Evolutionary conservation across 2,888 invertebrate genomes (phyloP).

Genomic region (Andrena hattorfiana): DNA sequence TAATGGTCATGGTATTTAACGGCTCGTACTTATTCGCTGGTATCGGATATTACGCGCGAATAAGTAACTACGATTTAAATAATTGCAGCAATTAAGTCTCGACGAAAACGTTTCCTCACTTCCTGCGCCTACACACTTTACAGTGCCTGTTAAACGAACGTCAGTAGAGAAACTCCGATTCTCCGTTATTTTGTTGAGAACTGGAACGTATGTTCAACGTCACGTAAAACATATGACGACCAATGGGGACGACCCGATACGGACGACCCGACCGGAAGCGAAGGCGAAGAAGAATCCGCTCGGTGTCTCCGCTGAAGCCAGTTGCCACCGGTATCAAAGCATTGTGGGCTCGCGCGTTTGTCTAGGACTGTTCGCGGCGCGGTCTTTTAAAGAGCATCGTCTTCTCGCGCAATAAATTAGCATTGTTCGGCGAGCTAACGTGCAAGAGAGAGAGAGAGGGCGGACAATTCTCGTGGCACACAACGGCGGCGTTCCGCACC

Average conservation of each 20-base stretch:
- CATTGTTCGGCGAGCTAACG: constrained; percentile 65
- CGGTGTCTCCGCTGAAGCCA: constrained; percentile 21
- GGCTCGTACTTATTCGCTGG: constrained; percentile 19
- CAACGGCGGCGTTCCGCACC: constrained; percentile 71
- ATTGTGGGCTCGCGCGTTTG: constrained; percentile 46
- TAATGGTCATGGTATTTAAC: constrained; percentile 26
- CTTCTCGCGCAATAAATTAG: constrained; percentile 71
- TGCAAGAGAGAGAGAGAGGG: constrained; percentile 23
- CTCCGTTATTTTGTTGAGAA: no score
- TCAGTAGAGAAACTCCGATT: no score
- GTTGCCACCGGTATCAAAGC: constrained; percentile 53
- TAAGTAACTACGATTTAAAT: constrained; percentile 24
- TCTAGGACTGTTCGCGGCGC: constrained; percentile 63
- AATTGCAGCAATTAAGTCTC: constrained; percentile 8
- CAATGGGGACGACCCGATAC: not conserved
- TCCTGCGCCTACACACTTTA: no score
- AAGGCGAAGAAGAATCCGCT: not conserved
- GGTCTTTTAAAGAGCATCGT: constrained; percentile 49
- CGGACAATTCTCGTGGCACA: constrained; percentile 58
- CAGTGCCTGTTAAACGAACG: no score
- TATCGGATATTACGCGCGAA: constrained; percentile 19
- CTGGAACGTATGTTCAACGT: no score
- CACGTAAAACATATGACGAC: no score
- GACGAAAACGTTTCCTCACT: not conserved
- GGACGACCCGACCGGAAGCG: not conserved